Conservation (phyloP, 2,888 invertebrate species). For the Pachydiplax longipennis region DNA sequence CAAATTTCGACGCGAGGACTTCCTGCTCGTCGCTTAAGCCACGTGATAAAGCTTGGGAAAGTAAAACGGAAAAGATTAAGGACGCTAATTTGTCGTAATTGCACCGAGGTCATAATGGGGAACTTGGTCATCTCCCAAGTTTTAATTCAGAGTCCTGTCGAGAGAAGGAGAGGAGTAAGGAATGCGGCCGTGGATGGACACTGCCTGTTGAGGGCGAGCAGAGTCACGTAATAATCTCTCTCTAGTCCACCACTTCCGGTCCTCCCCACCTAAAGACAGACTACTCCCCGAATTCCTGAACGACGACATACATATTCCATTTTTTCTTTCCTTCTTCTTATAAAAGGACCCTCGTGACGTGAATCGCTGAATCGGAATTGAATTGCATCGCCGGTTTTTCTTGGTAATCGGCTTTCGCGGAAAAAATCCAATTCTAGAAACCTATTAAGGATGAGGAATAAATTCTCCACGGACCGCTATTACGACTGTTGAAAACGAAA, state of each 20-base stretch:
- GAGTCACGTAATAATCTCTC: neutral
- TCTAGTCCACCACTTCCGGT: neutral
- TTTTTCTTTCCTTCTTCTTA: neutral
- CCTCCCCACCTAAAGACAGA: neutral
- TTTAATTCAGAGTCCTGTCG: neutral
- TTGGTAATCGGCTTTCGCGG: neutral
- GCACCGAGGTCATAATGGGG: neutral
- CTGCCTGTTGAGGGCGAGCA: neutral
- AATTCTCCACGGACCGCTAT: neutral
- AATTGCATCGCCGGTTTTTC: neutral
- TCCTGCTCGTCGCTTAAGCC: neutral
- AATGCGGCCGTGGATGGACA: neutral
- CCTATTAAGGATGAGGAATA: neutral
- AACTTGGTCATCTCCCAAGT: neutral
- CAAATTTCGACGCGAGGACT: neutral
- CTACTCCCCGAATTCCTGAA: neutral
- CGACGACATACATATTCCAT: neutral
- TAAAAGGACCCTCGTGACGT: neutral
- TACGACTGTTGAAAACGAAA: no score
- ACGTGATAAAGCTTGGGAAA: neutral
- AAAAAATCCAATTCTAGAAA: neutral
- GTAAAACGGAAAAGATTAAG: neutral
- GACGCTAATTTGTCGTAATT: neutral
- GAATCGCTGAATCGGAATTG: neutral
- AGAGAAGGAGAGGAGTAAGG: neutral